Evolutionary conservation across 2,888 invertebrate species (phyloP).

Genomic region (Cephus pygmeus): DNA sequence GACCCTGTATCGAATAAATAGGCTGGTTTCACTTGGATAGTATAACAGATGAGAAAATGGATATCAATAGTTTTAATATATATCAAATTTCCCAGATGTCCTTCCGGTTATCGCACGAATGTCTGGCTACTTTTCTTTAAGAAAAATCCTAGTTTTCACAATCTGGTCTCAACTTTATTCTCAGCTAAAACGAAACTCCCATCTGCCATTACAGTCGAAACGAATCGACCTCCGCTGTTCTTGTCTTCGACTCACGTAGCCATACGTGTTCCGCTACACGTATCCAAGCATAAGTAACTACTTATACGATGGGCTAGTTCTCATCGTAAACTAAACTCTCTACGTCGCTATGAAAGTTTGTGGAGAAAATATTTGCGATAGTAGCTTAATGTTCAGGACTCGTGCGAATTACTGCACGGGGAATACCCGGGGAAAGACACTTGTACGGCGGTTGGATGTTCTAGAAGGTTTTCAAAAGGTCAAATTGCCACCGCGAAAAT

Average conservation of each 20-base stretch:
- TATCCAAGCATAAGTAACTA: neutral
- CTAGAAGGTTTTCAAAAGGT: neutral
- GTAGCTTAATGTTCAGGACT: neutral
- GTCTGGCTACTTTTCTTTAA: neutral
- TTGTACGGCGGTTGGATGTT: neutral
- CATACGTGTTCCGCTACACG: neutral
- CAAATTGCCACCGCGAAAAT: slow-evolving; percentile 8
- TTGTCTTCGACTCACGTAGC: neutral
- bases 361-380: neutral
- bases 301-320: neutral
- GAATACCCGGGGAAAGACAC: slow-evolving; percentile 8
- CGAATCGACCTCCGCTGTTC: neutral
- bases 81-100: too few species aligned
- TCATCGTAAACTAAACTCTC: neutral
- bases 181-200: neutral
- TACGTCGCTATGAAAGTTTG: neutral
- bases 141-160: neutral
- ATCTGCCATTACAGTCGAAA: neutral
- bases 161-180: neutral
- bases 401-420: slow-evolving; percentile 10
- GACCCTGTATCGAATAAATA: too few species aligned
- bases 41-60: too few species aligned
- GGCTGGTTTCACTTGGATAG: too few species aligned
- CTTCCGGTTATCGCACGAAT: too few species aligned
- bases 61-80: too few species aligned